Evolutionary conservation across 2,888 invertebrate species (phyloP).

Genomic region (Oxytorus armatus): DNA sequence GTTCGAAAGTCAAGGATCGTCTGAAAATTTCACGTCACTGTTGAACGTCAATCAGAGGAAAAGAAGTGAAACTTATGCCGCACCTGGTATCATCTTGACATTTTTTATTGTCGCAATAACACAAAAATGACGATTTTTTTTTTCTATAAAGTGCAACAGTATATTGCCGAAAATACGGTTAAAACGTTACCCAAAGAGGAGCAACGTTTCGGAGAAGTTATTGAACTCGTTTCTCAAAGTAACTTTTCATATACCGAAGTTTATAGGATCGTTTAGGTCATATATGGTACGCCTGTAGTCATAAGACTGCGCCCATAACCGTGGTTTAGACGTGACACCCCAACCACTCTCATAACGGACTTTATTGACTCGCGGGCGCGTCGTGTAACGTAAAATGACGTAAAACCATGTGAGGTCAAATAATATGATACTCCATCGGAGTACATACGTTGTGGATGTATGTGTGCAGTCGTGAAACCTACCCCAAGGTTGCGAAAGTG

Average conservation of each 20-base stretch:
- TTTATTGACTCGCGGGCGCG: constrained; percentile 49
- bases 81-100: neutral
- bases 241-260: constrained; percentile 38
- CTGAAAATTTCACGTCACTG: too few relatives aligned
- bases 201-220: neutral
- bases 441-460: too few relatives aligned
- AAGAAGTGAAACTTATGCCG: neutral
- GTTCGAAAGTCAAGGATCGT: too few relatives aligned
- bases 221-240: constrained; percentile 15
- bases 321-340: constrained; percentile 9
- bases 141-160: too few relatives aligned
- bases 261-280: constrained; percentile 41
- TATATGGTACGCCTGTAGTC: constrained; percentile 21
- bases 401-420: constrained; percentile 37
- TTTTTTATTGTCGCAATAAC: neutral
- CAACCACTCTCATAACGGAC: constrained; percentile 46
- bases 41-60: neutral
- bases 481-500: constrained; percentile 19
- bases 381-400: constrained; percentile 36
- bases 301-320: constrained; percentile 28
- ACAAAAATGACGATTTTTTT: constrained; percentile 4
- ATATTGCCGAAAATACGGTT: too few relatives aligned
- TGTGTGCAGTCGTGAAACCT: constrained; percentile 18
- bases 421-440: constrained; percentile 33
- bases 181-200: too few relatives aligned